Percentiles rank a stretch among this genome's conserved stretches.
Evolutionary conservation across 1,140 invertebrate genomes (phyloP).

Genomic region (Condylostylus longicornis): DNA sequence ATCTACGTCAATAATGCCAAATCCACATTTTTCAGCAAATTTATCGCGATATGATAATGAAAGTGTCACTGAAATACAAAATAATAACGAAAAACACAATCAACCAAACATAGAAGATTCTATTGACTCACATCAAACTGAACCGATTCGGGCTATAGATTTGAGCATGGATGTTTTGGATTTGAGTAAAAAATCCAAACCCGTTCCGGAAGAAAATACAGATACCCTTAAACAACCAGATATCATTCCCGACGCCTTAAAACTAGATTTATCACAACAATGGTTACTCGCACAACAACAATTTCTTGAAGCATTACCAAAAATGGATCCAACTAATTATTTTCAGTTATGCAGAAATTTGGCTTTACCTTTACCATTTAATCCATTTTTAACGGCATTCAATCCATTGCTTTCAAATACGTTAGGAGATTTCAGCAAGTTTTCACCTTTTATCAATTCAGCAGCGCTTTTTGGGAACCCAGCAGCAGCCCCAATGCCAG

Average conservation of each 20-base stretch:
- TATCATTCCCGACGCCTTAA: constrained; percentile 20
- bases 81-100: constrained; percentile 12
- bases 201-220: background rate
- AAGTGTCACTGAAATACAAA: constrained; percentile 23
- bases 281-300: constrained; percentile 41
- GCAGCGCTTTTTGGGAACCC: constrained; percentile 3
- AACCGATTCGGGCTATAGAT: constrained; percentile 49
- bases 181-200: constrained; percentile 55
- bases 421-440: constrained; percentile 44
- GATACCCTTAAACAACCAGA: background rate
- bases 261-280: constrained; percentile 26
- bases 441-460: constrained; percentile 36
- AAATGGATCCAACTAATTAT: constrained; percentile 38
- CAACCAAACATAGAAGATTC: constrained; percentile 20
- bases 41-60: too few relatives aligned
- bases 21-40: too few relatives aligned
- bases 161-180: constrained; percentile 71
- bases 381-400: constrained; percentile 39
- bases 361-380: constrained; percentile 33
- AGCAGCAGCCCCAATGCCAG: constrained; percentile 2
- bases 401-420: constrained; percentile 43
- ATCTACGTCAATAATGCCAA: background rate
- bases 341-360: constrained; percentile 38
- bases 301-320: constrained; percentile 37
- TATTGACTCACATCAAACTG: constrained; percentile 22